Evolutionary conservation across 2,888 invertebrate genomes (phyloP), one percentile per base, ranked within the genome.

Genomic region (Fragum whitleyi): DNA sequence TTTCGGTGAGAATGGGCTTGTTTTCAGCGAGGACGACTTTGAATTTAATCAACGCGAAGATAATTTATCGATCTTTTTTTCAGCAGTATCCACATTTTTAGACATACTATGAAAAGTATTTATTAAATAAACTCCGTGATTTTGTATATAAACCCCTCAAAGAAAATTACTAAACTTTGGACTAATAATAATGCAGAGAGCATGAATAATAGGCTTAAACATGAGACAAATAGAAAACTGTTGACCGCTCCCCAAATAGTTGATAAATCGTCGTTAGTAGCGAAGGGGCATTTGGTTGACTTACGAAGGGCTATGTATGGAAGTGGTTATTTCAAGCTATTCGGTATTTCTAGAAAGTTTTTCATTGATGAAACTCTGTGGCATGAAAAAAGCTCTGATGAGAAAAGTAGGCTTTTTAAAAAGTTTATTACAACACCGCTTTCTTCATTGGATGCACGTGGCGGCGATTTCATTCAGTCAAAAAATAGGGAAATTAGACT

Each of bases 161-260:
- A 47, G 36, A 72, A 16, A 11, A 29, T 73, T 28, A 21, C 39
- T n/a, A 28, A 62, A 59, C 71, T 74, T 2, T 85, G 79, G 81
- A 85, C 81, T 3, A 81, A 85, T 61, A 81, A 79, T 61, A 79
- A 79, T 59, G 65, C 74, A 6, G 81, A 85, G 73, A 74, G 70
- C n/a, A 72, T 85, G 29, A 85, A 85, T 53, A 68, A 79, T 47
- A 51, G 69, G 5, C 21, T 81, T 14, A 84, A 84, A 77, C 57
- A 62, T 14, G 39, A 39, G 39, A 39, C 39, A 39, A 39, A 39
- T 9, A 39, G 14, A 39, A 9, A n/a, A n/a, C n/a, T n/a, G n/a
- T n/a, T n/a, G n/a, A n/a, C 39, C 7, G 6, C 39, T 39, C 7
- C 14, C 39, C 14, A 6, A 14, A 39, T 9, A 39, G 6, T 39